Evolutionary conservation across 64 coral and sea anemone species (phyloP).

Genomic region (Trachythela sp.): DNA sequence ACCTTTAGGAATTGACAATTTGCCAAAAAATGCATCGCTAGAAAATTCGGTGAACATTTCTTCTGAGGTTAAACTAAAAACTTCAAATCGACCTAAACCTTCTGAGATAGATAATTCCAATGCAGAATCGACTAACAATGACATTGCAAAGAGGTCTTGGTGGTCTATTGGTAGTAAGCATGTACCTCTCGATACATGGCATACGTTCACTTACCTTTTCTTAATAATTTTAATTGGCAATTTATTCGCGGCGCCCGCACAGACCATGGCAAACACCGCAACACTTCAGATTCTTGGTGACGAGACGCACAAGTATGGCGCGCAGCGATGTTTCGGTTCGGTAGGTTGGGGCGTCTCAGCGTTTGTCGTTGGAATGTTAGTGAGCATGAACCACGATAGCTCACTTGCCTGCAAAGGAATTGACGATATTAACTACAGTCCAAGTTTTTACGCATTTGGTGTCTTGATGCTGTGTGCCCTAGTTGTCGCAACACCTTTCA

Average conservation of each 20-base stretch:
- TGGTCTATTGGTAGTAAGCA: not conserved
- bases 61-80: not conserved
- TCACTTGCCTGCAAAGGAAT: not conserved
- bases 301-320: slow-evolving; percentile 41
- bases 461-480: slow-evolving; percentile 39
- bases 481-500: slow-evolving; percentile 27
- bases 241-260: slow-evolving; percentile 46
- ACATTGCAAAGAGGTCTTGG: not conserved
- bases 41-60: not conserved
- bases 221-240: slow-evolving; percentile 57
- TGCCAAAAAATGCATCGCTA: not conserved
- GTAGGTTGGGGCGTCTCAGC: slow-evolving; percentile 52
- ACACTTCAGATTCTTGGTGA: slow-evolving; percentile 37
- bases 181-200: not conserved
- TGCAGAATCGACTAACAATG: not conserved
- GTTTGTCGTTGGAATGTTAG: slow-evolving; percentile 40
- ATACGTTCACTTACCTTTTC: slow-evolving; percentile 40
- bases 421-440: slow-evolving; percentile 34
- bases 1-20: not conserved
- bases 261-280: slow-evolving; percentile 40
- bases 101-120: not conserved
- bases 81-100: not conserved
- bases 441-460: slow-evolving; percentile 49
- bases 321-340: slow-evolving; percentile 52
- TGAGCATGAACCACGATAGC: slow-evolving; percentile 37